phyloP scores from a whole-genome alignment of 1,140 invertebrate genomes.

The Lasioglossum albipes region DNA sequence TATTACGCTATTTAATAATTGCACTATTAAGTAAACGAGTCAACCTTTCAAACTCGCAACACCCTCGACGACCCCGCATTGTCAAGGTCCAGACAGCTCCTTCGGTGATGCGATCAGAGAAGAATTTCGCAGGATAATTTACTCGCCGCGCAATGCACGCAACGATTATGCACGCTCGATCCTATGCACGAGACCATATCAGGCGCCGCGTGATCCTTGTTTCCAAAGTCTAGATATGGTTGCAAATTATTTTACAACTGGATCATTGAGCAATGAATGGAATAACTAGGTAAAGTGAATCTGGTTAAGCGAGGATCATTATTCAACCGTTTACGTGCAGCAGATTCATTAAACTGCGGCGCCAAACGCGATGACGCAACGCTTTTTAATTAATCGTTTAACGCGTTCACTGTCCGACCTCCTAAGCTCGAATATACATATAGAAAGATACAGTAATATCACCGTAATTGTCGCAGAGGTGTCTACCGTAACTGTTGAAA shows the following conservation, averaged over 20 bases:
- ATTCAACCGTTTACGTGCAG: background rate
- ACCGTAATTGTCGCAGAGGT: too few relatives aligned
- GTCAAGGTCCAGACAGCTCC: conserved; percentile 47
- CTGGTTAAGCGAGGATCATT: background rate
- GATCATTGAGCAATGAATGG: background rate
- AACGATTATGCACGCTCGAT: conserved; percentile 21
- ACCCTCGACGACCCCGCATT: conserved; percentile 29
- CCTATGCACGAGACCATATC: conserved; percentile 2
- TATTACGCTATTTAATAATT: background rate
- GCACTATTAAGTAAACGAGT: background rate
- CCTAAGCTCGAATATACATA: too few relatives aligned
- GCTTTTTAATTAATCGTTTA: background rate
- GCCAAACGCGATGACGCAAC: background rate
- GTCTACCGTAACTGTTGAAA: too few relatives aligned
- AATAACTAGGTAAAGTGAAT: background rate
- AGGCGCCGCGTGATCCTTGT: background rate
- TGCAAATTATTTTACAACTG: conserved; percentile 11
- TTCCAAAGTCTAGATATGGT: background rate
- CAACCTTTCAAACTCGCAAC: background rate
- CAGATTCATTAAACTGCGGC: background rate
- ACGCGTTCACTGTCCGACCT: background rate
- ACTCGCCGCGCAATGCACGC: conserved; percentile 18
- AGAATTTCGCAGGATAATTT: conserved; percentile 52
- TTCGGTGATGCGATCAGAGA: conserved; percentile 26
- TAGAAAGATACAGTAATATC: too few relatives aligned